These are phyloP conservation scores for Sialis lutaria DNA, from an alignment of 2,888 invertebrate genomes.

Conservation along the genomic window DNA sequence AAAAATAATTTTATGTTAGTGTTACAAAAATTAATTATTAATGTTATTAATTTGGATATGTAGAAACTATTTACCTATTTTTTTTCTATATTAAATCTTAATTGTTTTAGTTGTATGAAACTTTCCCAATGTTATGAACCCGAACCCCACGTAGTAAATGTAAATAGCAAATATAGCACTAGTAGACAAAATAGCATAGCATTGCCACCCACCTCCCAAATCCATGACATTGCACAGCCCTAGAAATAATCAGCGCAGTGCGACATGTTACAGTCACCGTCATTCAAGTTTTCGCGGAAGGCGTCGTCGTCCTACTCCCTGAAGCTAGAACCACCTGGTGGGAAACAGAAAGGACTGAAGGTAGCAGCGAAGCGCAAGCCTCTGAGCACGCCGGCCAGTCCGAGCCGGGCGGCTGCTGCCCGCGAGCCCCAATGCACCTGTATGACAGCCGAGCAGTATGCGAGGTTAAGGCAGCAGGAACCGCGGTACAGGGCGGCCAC, in stretches of 20 bases:
- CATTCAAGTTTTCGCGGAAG: constrained; percentile 95
- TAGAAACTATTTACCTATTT: no score
- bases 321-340: constrained; percentile 77
- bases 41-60: no score
- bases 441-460: constrained; percentile 86
- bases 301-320: constrained; percentile 93
- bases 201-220: no score
- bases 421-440: constrained; percentile 88
- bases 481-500: constrained; percentile 46
- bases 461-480: constrained; percentile 68
- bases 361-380: constrained; percentile 55
- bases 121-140: no score
- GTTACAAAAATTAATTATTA: no score
- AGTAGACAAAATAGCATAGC: no score
- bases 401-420: constrained; percentile 52
- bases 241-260: constrained; percentile 27
- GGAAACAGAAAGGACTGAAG: constrained; percentile 49
- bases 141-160: no score
- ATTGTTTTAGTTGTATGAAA: no score
- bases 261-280: constrained; percentile 78
- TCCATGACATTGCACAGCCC: no score
- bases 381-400: constrained; percentile 83
- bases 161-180: no score
- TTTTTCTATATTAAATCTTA: no score
- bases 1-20: no score